phyloP scores from a whole-genome alignment of 2,797 vertebrate species.

The Eulemur rubriventer region DNA sequence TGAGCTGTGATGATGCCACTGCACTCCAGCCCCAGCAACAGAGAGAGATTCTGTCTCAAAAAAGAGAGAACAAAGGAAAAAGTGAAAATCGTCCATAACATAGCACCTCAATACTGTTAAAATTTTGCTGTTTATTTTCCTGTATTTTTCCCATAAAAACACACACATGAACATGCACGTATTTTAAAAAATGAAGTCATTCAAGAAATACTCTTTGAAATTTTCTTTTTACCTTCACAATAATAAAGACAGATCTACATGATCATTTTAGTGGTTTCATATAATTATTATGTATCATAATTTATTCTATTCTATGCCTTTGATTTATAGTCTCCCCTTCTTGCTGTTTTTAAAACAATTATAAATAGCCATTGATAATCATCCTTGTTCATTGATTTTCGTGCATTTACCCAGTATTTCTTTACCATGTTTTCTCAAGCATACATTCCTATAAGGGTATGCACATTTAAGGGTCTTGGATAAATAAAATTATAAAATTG shows the following conservation, averaged over 20 bases:
- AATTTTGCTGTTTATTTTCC: background rate
- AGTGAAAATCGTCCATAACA: slow-evolving; percentile 7
- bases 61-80: background rate
- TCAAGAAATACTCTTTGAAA: slow-evolving; percentile 4
- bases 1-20: too few species aligned
- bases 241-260: background rate
- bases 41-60: too few species aligned
- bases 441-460: background rate
- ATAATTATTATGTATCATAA: background rate
- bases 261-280: background rate
- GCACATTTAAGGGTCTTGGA: background rate
- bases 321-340: background rate
- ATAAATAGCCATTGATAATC: background rate
- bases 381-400: background rate
- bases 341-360: background rate
- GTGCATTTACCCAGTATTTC: background rate
- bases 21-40: too few species aligned
- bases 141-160: background rate
- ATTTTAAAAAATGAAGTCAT: background rate
- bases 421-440: background rate
- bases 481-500: background rate
- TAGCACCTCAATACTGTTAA: background rate
- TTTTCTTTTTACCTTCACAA: background rate
- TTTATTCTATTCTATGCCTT: background rate
- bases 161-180: background rate